Evolutionary conservation across 2,113 vertebrate genomes (phyloP), one percentile per base, ranked within the genome.

Genomic region (Furnarius figulus): DNA sequence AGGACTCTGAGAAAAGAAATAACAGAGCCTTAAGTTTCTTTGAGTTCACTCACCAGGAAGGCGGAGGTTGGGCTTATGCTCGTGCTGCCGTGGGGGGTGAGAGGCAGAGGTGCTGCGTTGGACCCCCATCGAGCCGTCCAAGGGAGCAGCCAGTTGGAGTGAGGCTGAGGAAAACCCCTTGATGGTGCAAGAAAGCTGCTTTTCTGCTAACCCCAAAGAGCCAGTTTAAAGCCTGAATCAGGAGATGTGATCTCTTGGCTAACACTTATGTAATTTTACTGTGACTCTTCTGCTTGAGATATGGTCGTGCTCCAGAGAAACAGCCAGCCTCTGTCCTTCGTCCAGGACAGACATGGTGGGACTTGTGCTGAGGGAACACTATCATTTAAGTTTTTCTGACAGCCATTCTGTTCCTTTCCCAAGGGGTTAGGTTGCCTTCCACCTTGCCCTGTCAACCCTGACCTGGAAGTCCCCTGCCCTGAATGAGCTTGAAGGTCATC

Each of bases 1-100:
- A 74, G 83, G 66, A 73, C 76, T 87, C 80, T 65, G 71, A 93
- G 83, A 50, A 81, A 85, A 89, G 92, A 78, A 92, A 90, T 42
- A 89, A 78, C 77, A 61, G 52, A 82, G 28, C 49, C 76, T 80
- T 66, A 74, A 76, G 59, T 62, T 79, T 86, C 62, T 79, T 46
- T 0, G 1, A 66, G 82, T 66, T 92, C n/a, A 21, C 66, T 67
- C 53, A 30, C 33, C 0, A 0, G 46, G 78, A 87, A 68, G 75
- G 75, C 12, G 63, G 87, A 74, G 47, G 87, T 47, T 95, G 84
- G 75, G 62, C 33, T 75, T 19, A 24, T 8, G 50, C 65, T 13
- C 16, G 47, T 49, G 75, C 84, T 70, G 74, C 21, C 59, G 15
- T 58, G 58, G 35, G n/a, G 52, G 28, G 40, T 2, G 2, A 68